Conservation (phyloP, 2,888 invertebrate genomes). For the Torymus tubicola region DNA sequence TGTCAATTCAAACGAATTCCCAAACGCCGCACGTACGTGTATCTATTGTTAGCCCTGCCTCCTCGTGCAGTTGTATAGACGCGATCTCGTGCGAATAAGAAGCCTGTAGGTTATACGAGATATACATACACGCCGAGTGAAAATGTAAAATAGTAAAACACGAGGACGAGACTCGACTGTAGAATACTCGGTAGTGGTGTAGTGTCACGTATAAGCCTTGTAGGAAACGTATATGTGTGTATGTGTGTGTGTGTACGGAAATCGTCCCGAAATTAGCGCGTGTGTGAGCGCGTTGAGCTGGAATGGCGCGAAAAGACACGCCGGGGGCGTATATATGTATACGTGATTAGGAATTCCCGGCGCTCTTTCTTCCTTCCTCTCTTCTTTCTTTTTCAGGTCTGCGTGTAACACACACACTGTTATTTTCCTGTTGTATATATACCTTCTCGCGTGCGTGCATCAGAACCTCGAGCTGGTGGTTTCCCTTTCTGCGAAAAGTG, state of each 20-base stretch:
- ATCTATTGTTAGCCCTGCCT: conserved; percentile 37
- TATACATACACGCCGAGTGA: not conserved
- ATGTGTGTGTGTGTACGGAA: not conserved
- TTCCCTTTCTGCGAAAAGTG: conserved; percentile 32
- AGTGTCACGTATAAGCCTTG: conserved; percentile 12
- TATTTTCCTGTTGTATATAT: not conserved
- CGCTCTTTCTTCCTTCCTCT: not conserved
- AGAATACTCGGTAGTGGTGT: too few relatives aligned
- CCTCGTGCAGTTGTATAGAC: too few relatives aligned
- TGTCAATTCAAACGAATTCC: conserved; percentile 30
- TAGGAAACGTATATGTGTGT: too few relatives aligned
- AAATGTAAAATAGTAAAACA: conserved; percentile 5
- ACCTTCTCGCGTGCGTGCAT: too few relatives aligned
- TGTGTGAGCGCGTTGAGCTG: conserved; percentile 4
- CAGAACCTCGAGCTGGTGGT: not conserved
- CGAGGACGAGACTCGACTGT: not conserved
- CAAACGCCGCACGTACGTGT: conserved; percentile 10
- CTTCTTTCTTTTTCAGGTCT: not conserved
- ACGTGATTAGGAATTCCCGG: conserved; percentile 34
- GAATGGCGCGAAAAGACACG: not conserved
- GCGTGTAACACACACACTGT: not conserved
- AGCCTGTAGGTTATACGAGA: too few relatives aligned
- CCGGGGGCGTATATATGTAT: not conserved
- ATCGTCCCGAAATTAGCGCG: conserved; percentile 34
- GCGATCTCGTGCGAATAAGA: not conserved